Percentiles rank a stretch among this genome's conserved stretches.
phyloP scores from a whole-genome alignment of 1,140 invertebrate genomes.

The Penaeus vannamei region DNA sequence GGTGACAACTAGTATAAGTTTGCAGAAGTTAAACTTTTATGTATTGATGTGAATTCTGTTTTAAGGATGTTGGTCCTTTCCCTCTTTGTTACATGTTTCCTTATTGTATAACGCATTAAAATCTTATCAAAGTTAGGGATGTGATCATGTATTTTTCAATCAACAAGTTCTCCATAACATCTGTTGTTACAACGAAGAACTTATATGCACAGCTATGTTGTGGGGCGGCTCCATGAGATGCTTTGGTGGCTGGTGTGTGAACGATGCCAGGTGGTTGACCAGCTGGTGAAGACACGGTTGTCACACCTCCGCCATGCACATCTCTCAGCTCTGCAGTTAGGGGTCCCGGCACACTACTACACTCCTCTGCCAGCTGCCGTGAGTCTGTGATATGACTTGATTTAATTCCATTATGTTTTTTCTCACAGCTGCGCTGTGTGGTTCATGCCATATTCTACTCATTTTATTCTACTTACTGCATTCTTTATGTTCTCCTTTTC shows the following conservation, averaged over 20 bases:
- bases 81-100: no score
- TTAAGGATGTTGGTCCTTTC: no score
- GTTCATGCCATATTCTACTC: no score
- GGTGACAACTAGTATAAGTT: no score
- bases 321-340: conserved; percentile 53
- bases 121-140: not conserved
- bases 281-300: conserved; percentile 50
- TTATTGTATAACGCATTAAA: no score
- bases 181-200: not conserved
- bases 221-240: conserved; percentile 42
- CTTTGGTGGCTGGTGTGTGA: conserved; percentile 58
- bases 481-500: no score
- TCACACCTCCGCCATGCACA: conserved; percentile 57
- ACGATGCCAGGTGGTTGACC: conserved; percentile 57
- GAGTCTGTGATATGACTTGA: not conserved
- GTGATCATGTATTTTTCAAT: not conserved
- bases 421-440: no score
- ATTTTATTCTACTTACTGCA: no score
- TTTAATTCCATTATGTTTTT: no score
- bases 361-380: conserved; percentile 57
- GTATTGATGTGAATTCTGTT: no score
- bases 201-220: conserved; percentile 43
- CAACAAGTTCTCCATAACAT: not conserved
- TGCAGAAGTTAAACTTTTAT: no score
- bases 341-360: conserved; percentile 54